These are phyloP conservation scores for Anhinga anhinga DNA, from an alignment of 2,113 vertebrate genomes.

Conservation along the genomic window DNA sequence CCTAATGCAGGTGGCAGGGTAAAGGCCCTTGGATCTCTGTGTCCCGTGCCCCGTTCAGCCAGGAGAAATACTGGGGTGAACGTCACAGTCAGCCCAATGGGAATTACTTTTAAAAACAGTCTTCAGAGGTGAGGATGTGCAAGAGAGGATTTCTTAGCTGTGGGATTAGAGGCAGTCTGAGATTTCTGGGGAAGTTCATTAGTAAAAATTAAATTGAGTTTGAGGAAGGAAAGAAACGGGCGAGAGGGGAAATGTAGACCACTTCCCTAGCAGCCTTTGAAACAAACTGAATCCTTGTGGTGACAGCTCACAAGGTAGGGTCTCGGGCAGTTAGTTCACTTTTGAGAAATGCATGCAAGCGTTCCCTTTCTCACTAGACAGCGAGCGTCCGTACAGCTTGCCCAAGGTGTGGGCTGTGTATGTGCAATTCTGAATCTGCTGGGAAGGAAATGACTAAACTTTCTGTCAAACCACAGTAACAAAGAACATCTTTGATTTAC, in stretches of 20 bases:
- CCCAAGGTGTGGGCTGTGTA: not conserved
- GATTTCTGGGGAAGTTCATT: not conserved
- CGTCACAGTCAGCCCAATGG: not conserved
- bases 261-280: not conserved
- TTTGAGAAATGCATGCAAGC: not conserved
- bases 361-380: not conserved
- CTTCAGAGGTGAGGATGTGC: not conserved
- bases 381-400: accelerated
- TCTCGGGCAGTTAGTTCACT: not conserved
- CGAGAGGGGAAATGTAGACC: not conserved
- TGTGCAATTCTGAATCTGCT: not conserved
- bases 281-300: not conserved
- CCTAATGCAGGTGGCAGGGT: accelerated
- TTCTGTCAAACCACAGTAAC: conserved; percentile 43
- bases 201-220: not conserved
- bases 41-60: not conserved
- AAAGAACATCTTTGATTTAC: conserved; percentile 67
- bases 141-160: not conserved
- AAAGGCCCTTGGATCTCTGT: not conserved
- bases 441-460: conserved; percentile 69
- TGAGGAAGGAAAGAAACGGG: not conserved
- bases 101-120: not conserved
- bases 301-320: not conserved
- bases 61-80: not conserved
- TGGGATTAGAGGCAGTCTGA: not conserved